Conservation (phyloP, 2,888 invertebrate species). For the Anodontia alba region DNA sequence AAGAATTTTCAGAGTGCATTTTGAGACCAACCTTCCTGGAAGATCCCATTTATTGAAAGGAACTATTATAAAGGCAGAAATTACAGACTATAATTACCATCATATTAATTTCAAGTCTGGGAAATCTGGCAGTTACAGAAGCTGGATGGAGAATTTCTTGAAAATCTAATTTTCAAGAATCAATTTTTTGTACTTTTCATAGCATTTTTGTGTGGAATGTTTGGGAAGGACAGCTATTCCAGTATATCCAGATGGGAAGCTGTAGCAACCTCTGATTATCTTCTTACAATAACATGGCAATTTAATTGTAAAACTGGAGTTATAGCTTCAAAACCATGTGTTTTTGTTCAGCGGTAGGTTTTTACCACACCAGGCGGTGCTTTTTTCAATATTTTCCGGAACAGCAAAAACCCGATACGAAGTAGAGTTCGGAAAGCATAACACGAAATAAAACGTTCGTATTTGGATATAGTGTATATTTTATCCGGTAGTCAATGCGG, state of each 20-base stretch:
- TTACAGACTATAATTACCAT: conserved; percentile 11
- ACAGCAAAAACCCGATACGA: not conserved
- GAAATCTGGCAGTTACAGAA: not conserved
- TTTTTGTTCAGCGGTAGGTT: conserved; percentile 50
- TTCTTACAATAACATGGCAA: not conserved
- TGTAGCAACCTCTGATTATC: not conserved
- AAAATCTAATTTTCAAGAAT: not conserved
- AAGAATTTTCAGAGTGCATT: too few relatives aligned
- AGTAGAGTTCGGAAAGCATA: too few relatives aligned
- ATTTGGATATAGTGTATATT: too few relatives aligned
- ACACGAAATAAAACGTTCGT: too few relatives aligned
- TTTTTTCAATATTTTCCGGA: conserved; percentile 11
- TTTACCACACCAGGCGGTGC: conserved; percentile 54
- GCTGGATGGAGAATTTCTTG: not conserved
- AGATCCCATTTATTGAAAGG: too few relatives aligned
- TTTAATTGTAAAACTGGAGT: not conserved
- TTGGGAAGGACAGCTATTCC: not conserved
- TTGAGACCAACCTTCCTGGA: too few relatives aligned
- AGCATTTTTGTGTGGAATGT: not conserved
- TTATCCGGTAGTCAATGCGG: too few relatives aligned
- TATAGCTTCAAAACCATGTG: conserved; percentile 34
- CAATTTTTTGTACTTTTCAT: not conserved
- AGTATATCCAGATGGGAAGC: not conserved
- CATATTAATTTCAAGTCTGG: not conserved
- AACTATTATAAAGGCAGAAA: too few relatives aligned